Conservation (phyloP, 1,140 invertebrate species). For the Lepidurus arcticus region DNA sequence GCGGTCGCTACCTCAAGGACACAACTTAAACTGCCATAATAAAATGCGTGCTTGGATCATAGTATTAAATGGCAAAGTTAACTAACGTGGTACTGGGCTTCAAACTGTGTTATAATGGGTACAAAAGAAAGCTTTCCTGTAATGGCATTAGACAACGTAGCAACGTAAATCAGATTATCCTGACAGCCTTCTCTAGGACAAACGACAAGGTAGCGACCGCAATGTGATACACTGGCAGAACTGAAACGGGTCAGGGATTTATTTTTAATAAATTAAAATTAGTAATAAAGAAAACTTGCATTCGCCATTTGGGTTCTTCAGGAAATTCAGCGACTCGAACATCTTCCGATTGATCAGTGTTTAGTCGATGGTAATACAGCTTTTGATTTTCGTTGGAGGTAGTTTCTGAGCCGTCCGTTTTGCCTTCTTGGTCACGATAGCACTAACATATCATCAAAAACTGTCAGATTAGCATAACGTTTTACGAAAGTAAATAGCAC, state of each 20-base stretch:
- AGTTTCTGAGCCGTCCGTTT: conserved; percentile 84
- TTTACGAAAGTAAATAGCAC: conserved; percentile 9
- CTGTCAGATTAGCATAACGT: background rate
- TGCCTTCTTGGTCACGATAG: conserved; percentile 72
- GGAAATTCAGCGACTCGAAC: conserved; percentile 83
- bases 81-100: conserved; percentile 28
- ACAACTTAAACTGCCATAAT: background rate
- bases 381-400: conserved; percentile 82
- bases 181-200: conserved; percentile 29
- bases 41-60: background rate
- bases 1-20: background rate
- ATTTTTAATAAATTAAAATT: background rate
- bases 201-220: conserved; percentile 25
- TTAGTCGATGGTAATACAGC: conserved; percentile 84
- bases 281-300: conserved; percentile 56
- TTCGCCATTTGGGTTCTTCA: conserved; percentile 84
- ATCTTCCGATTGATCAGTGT: conserved; percentile 82
- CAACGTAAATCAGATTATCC: conserved; percentile 26
- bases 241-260: background rate
- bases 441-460: conserved; percentile 45
- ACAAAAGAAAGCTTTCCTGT: conserved; percentile 6
- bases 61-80: background rate
- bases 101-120: conserved; percentile 8
- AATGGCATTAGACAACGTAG: background rate
- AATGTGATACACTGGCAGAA: conserved; percentile 19